A percentile compares a stretch with the other conserved stretches of the same genome.
These are phyloP conservation scores for Bucco capensis DNA, from an alignment of 2,113 vertebrate genomes.

Conservation along the genomic window DNA sequence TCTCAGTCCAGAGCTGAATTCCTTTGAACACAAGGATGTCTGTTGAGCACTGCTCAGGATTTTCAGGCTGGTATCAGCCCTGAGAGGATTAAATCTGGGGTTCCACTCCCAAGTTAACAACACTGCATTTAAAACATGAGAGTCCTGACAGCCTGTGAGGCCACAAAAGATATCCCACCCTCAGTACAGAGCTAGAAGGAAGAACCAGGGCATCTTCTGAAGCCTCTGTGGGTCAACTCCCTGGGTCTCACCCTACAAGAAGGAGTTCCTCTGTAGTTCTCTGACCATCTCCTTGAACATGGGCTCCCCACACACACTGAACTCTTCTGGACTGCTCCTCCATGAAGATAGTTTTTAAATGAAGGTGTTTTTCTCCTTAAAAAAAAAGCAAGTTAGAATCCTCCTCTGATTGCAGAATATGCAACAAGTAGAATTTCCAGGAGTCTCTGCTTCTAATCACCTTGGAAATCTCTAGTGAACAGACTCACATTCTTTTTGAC, in stretches of 20 bases:
- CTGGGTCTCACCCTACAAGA: not conserved
- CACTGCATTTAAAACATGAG: not conserved
- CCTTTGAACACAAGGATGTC: not conserved
- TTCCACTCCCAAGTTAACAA: not conserved
- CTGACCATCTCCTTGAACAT: not conserved
- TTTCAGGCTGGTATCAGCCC: not conserved
- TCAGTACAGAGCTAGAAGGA: not conserved
- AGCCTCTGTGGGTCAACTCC: not conserved
- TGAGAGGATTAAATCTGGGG: not conserved
- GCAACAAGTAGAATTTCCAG: constrained; percentile 46
- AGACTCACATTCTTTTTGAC: constrained; percentile 46
- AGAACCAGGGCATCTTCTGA: not conserved
- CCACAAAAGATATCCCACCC: not conserved
- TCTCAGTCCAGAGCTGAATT: not conserved
- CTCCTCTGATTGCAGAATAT: not conserved
- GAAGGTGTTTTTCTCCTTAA: not conserved
- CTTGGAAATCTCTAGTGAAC: not conserved
- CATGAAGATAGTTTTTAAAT: not conserved
- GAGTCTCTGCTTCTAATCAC: constrained; percentile 18
- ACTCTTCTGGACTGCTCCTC: not conserved
- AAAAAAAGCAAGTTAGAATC: not conserved
- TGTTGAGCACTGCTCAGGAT: rapidly evolving
- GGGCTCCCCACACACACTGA: not conserved
- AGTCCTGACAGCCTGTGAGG: not conserved
- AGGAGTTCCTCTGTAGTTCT: not conserved